Percentiles rank a stretch among this genome's conserved stretches.
These are phyloP conservation scores for Balearica regulorum DNA, from an alignment of 2,797 vertebrate genomes.

Conservation along the genomic window DNA sequence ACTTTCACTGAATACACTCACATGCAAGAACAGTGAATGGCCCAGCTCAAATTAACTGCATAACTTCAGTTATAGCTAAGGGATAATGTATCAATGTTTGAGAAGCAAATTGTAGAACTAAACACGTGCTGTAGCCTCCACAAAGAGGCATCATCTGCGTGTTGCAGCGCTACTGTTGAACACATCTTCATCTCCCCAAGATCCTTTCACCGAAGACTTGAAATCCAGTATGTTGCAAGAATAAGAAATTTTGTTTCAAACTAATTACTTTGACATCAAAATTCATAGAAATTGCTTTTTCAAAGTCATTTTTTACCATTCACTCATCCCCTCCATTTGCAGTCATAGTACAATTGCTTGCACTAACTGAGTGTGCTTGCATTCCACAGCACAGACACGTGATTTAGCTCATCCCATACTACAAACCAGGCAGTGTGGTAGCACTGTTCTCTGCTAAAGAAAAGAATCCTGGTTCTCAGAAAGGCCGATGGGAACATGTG, in stretches of 20 bases:
- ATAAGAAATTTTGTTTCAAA: neutral
- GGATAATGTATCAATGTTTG: neutral
- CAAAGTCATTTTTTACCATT: neutral
- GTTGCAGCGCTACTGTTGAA: neutral
- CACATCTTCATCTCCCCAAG: neutral
- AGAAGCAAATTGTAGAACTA: neutral
- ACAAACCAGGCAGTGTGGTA: rapidly evolving
- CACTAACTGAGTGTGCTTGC: neutral
- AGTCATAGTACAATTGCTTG: neutral
- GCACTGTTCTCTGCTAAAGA: neutral
- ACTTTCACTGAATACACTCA: neutral
- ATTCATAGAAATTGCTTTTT: neutral
- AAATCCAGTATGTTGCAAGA: rapidly evolving
- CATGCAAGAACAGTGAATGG: neutral
- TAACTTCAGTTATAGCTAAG: neutral
- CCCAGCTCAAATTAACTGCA: neutral
- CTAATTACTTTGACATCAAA: neutral
- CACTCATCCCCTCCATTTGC: neutral
- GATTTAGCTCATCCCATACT: neutral
- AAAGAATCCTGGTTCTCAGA: neutral
- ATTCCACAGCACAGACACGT: neutral
- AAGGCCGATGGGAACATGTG: neutral
- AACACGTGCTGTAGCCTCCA: neutral
- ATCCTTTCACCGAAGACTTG: neutral
- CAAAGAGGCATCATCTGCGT: neutral